A percentile compares a stretch with the other conserved stretches of the same genome.
Conservation (phyloP, 1,140 invertebrate genomes). For the Hypsibius dujardini region DNA sequence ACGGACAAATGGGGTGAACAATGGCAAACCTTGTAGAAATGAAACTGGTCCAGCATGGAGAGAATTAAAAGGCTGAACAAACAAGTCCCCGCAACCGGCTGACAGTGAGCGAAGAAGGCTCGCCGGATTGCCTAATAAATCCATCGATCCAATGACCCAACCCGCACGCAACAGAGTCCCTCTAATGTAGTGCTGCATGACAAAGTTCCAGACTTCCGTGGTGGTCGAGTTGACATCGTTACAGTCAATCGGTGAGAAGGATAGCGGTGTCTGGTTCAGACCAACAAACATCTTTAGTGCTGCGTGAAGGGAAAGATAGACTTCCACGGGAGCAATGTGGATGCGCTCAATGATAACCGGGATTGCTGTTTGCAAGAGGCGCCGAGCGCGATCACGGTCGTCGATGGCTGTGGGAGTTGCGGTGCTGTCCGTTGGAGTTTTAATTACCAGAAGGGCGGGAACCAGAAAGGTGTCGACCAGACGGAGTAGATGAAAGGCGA, state of each 20-base stretch:
- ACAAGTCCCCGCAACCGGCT: neutral
- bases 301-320: constrained; percentile 51
- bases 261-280: constrained; percentile 68
- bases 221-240: constrained; percentile 53
- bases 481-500: constrained; percentile 20
- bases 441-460: neutral
- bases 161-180: constrained; percentile 72
- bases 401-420: neutral
- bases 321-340: constrained; percentile 46
- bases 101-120: constrained; percentile 14
- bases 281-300: constrained; percentile 66
- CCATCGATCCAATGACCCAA: constrained; percentile 78
- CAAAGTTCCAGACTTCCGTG: constrained; percentile 54
- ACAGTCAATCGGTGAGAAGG: constrained; percentile 58
- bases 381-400: neutral
- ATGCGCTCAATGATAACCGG: constrained; percentile 29
- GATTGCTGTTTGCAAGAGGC: neutral
- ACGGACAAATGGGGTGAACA: too few species aligned
- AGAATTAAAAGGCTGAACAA: constrained; percentile 3
- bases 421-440: neutral
- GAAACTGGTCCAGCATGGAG: constrained; percentile 12
- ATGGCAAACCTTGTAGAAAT: constrained; percentile 9
- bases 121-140: constrained; percentile 71
- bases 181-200: constrained; percentile 73
- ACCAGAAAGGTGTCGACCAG: constrained; percentile 27